Base-by-base conservation (phyloP, 1,140 invertebrate genomes). In the Trichomalopsis sarcophagae region DNA sequence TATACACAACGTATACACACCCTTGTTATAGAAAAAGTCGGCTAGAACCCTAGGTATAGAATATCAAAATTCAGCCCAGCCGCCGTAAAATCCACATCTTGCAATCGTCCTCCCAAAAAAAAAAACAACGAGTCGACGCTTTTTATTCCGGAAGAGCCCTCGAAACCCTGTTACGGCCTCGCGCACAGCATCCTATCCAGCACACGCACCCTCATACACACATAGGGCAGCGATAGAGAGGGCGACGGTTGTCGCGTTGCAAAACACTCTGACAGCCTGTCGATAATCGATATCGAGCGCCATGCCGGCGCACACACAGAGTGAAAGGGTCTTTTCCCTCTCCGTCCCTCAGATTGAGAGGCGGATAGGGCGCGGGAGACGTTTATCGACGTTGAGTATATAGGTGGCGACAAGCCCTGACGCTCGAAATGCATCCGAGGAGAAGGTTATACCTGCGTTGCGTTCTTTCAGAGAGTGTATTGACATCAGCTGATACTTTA, bases 261-360 rank as follows among this genome's bases (percentile, higher is more conserved):
- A 62, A 62, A 62, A 33, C 36, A 44, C n/a, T 62, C 13, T 82
- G 84, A 78, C 80, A 85, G 80, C 33, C 50, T 77, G 74, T 81
- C 73, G 74, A 85, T 85, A 85, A 10, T 68, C 47, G 50, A 55
- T 69, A 78, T 33, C 44, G 27, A 55, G 17, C 30, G 30, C 27
- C 13, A 21, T 23, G 50, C 76, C 36, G 33, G 2, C 4, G n/a
- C 17, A 14, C 4, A 11, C 36, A n/a, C 14, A 76, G 30, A 27
- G 30, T 82, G 27, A 74, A 82, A 79, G 81, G 76, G 47, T 83
- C 55, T 21, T 17, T 6, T 21, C 55, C 21, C 17, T n/a, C 55
- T 17, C n/a, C 21, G 17, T 62, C 55, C 55, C 55, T 62, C 68
- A 79, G 68, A 82, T 86, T 82, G 68, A 80, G 76, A 86, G 50